Evolutionary conservation across 2,797 vertebrate genomes (phyloP), one percentile per base, ranked within the genome.

Genomic region (Vespertilio murinus): DNA sequence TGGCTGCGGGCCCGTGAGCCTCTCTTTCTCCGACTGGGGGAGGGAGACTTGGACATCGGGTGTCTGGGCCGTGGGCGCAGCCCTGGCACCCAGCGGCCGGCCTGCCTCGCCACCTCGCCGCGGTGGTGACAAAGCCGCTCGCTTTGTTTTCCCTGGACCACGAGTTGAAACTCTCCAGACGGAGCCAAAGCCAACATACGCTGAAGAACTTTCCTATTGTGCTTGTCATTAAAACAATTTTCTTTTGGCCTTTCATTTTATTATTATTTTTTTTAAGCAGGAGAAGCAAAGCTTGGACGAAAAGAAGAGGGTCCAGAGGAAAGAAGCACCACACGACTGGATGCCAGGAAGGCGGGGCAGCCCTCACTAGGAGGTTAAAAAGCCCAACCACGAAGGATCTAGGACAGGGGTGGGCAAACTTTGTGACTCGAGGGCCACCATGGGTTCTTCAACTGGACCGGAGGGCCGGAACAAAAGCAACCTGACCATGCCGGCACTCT

Each of bases 1-100:
- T 7, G 0, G 1, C 45, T 16, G 23, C 8, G 30, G 88, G 28
- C 25, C 59, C 35, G 0, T 0, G 3, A 42, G n/a, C 13, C 47
- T 42, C 45, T 33, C 30, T 8, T 38, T n/a, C 42, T 11, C 5
- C 4, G 2, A 18, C 18, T 20, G 3, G 10, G 35, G 42, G n/a
- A n/a, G 52, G 52, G 52, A 22, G 20, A 52, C 38, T 70, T 3
- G 1, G 75, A 9, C 40, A 5, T 56, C 18, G 74, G 38, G 25
- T 23, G 14, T 14, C 47, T 54, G 33, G 49, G 45, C 30, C 1
- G 2, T 1, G 4, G 23, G 38, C 4, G 28, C 40, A n/a, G 35
- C 81, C 28, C 74, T 28, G 17, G 52, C 1, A 5, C 38, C 1
- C 1, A 6, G 8, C 67, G 33, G 83, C 42, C 25, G 14, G 9